Evolutionary conservation across 2,797 vertebrate species (phyloP).

Genomic region (Crax fasciolata): DNA sequence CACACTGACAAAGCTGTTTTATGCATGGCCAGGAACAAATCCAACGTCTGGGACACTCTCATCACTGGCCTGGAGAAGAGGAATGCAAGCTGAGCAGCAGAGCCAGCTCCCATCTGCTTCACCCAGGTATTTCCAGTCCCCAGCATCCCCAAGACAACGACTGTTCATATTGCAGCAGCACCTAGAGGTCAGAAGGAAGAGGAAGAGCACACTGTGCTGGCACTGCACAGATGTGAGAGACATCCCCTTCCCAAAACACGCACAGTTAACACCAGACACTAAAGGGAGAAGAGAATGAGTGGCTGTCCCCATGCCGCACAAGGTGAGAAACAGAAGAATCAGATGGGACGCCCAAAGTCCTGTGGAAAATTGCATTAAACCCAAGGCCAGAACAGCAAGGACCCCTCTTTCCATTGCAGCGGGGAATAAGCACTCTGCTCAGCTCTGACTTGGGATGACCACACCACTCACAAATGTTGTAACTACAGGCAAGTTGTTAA

Average conservation of each 20-base stretch:
- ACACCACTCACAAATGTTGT: not conserved
- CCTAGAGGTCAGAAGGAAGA: not conserved
- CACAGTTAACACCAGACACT: not conserved
- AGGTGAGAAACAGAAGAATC: not conserved
- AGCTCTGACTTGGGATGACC: not conserved
- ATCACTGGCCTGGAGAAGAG: not conserved
- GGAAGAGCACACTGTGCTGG: not conserved
- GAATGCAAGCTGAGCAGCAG: not conserved
- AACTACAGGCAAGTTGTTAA: not conserved
- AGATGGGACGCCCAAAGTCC: not conserved
- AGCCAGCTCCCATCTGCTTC: not conserved
- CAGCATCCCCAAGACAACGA: not conserved
- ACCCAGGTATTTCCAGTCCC: not conserved
- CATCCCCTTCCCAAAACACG: not conserved
- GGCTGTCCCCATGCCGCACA: accelerated
- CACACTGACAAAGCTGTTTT: not conserved
- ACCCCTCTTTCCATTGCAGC: not conserved
- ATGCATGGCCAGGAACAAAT: not conserved
- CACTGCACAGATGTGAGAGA: not conserved
- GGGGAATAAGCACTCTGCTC: not conserved
- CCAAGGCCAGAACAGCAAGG: not conserved
- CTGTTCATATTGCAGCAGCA: conserved; percentile 29
- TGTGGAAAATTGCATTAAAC: not conserved
- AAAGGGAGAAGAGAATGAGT: not conserved
- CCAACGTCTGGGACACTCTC: not conserved